phyloP scores from a whole-genome alignment of 2,888 invertebrate genomes.

The Hydriomena furcata region DNA sequence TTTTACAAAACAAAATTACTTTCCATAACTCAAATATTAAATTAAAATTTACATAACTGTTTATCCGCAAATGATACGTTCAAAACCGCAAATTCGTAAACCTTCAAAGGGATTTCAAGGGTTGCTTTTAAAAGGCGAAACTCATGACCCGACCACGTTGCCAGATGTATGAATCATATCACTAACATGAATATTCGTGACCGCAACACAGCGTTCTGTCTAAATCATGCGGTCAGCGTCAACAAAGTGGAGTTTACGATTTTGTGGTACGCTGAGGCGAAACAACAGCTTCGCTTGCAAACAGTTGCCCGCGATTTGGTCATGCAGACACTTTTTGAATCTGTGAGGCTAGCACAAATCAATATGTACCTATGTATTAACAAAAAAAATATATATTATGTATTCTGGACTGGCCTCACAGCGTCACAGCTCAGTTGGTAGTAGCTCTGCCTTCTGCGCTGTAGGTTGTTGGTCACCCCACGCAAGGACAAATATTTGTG shows the following conservation, averaged over 20 bases:
- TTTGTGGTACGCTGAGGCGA: slow-evolving; percentile 40
- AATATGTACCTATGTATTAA: no score
- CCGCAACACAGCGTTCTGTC: slow-evolving; percentile 43
- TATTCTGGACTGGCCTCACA: no score
- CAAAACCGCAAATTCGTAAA: slow-evolving; percentile 28
- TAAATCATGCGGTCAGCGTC: slow-evolving; percentile 52
- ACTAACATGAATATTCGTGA: slow-evolving; percentile 38
- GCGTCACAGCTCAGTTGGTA: no score
- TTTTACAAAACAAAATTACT: no score
- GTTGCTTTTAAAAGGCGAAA: slow-evolving; percentile 28
- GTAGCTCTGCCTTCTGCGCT: no score
- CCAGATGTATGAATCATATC: slow-evolving; percentile 31
- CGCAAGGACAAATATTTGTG: no score
- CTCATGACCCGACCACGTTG: slow-evolving; percentile 25
- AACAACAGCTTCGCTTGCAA: slow-evolving; percentile 14
- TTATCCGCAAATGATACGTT: slow-evolving; percentile 14
- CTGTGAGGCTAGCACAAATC: background rate
- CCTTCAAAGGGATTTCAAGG: slow-evolving; percentile 30
- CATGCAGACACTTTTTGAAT: background rate
- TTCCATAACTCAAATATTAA: slow-evolving; percentile 19
- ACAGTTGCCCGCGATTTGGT: slow-evolving; percentile 1
- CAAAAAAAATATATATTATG: no score
- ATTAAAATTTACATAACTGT: background rate
- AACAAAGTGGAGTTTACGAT: slow-evolving; percentile 54
- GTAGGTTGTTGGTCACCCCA: no score